Evolutionary conservation across 2,797 vertebrate genomes (phyloP).

Genomic region (Sphenopsis melanotis): DNA sequence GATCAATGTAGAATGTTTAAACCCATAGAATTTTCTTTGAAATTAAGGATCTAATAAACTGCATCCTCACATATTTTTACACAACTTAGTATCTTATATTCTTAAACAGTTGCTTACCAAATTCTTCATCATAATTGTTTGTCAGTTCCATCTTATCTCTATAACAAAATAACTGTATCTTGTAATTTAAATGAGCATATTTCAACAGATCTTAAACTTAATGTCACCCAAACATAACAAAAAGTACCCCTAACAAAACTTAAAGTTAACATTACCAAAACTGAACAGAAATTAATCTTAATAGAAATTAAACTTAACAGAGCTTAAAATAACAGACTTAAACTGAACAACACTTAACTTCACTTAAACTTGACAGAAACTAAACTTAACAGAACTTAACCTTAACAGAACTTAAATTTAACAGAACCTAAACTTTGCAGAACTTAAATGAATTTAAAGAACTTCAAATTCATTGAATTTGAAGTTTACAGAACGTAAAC

Average conservation of each 20-base stretch:
- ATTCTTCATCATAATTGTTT: neutral
- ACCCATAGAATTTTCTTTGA: neutral
- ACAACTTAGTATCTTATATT: no score
- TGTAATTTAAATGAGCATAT: neutral
- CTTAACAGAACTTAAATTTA: neutral
- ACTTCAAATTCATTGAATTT: neutral
- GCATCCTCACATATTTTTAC: neutral
- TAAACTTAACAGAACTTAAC: neutral
- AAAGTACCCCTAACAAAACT: neutral
- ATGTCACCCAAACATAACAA: neutral
- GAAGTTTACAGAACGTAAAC: neutral
- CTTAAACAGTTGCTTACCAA: neutral
- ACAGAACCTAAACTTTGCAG: neutral
- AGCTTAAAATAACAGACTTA: neutral
- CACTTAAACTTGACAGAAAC: neutral
- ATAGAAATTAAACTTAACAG: neutral
- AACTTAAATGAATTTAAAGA: neutral
- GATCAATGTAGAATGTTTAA: neutral
- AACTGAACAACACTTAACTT: neutral
- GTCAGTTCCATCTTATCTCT: neutral
- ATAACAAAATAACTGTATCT: neutral
- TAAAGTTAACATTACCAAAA: neutral
- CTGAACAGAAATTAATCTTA: neutral
- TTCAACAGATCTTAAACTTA: neutral
- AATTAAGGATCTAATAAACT: neutral